Conservation (phyloP, 2,888 invertebrate species). For the Chrysodeixis includens region DNA sequence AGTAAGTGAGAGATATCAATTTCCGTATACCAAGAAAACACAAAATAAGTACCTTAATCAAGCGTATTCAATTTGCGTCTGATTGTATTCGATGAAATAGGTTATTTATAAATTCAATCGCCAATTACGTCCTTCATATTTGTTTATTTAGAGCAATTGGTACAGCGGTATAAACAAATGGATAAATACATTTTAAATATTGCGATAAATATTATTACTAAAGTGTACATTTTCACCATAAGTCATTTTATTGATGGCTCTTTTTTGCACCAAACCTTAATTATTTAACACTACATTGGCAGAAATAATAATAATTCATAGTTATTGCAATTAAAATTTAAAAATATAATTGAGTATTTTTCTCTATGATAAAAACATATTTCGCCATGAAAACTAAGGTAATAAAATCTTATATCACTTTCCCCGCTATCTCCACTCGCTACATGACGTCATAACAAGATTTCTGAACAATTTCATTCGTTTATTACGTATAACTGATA, state of each 20-base stretch:
- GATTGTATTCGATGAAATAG: conserved; percentile 4
- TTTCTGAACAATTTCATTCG: conserved; percentile 46
- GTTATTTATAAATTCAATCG: neutral
- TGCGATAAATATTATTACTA: neutral
- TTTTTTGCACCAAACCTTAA: too few species aligned
- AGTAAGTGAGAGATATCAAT: neutral
- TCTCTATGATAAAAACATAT: too few species aligned
- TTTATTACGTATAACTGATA: conserved; percentile 59
- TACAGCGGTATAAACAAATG: neutral
- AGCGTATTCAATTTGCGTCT: neutral
- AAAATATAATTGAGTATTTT: too few species aligned
- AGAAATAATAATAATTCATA: too few species aligned
- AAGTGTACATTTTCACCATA: too few species aligned
- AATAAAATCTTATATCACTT: conserved; percentile 19
- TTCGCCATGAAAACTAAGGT: too few species aligned
- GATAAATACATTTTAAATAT: neutral
- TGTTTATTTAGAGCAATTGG: neutral
- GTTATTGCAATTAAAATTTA: too few species aligned
- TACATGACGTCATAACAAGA: conserved; percentile 28
- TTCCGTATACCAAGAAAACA: neutral
- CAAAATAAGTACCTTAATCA: neutral
- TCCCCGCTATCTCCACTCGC: conserved; percentile 23
- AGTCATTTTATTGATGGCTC: too few species aligned
- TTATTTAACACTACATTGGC: too few species aligned
- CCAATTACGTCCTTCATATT: neutral